Percentiles rank a stretch among this genome's conserved stretches.
Conservation (phyloP, 2,113 vertebrate species). For the Oenanthe melanoleuca region DNA sequence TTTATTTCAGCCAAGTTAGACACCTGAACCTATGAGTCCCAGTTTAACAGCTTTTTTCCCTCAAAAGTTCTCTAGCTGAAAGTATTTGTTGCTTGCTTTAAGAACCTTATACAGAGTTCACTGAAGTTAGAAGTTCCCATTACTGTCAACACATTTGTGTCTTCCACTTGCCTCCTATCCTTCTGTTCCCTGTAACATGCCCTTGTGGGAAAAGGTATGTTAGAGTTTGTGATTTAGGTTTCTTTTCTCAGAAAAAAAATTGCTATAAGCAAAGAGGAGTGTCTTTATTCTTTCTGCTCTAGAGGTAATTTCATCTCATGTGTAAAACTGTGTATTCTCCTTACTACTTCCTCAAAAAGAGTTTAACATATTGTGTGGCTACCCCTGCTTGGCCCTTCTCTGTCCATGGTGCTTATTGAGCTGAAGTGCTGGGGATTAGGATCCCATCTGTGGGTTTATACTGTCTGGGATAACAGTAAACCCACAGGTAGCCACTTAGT, state of each 20-base stretch:
- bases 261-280: accelerated
- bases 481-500: neutral
- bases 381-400: neutral
- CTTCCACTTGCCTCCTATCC: neutral
- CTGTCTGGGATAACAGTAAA: neutral
- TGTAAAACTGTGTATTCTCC: accelerated
- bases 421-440: too few species aligned
- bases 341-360: neutral
- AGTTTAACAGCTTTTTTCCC: neutral
- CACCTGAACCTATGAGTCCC: neutral
- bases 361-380: neutral
- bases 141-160: neutral
- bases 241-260: neutral
- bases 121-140: neutral
- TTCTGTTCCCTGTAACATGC: neutral
- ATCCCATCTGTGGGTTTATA: accelerated
- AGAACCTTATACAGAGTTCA: neutral
- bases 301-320: accelerated
- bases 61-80: neutral
- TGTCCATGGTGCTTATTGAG: neutral
- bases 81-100: neutral
- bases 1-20: neutral
- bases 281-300: neutral
- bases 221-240: neutral
- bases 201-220: accelerated